Base-by-base conservation (phyloP, 2,888 invertebrate species). In the Bimastos eiseni region DNA sequence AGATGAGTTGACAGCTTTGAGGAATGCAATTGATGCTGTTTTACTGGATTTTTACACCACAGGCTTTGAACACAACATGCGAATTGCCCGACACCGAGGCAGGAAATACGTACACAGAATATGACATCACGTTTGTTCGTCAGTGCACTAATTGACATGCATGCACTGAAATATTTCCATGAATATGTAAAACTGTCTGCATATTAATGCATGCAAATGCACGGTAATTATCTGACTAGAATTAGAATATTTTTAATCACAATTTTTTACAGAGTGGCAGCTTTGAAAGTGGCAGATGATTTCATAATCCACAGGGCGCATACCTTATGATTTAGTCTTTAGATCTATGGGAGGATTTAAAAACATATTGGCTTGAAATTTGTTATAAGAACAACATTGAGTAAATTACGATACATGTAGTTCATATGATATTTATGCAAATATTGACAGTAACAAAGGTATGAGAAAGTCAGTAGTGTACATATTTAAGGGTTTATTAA, bases 61-160 rank as follows among this genome's bases (percentile, higher is more conserved):
- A 49, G 70, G 70, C 8, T 70, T 70, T n/a, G n/a, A 70, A 70
- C 70, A 70, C 70, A 70, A 70, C 70, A 6, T 70, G 70, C 13
- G 70, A 70, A 30, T 0, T 0, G 8, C 70, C 70, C 11, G 30
- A 30, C 30, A 70, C 70, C 13, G n/a, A 70, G 11, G 70, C 70
- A n/a, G 70, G 70, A 70, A 70, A 17, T 8, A 70, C 70, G 70
- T 70, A 70, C 70, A 70, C 30, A 6, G 70, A 70, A 13, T 70
- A 70, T 17, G n/a, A 70, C 70, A 70, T 70, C 70, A 70, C n/a
- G 70, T 70, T 70, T 70, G 70, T 70, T 70, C 70, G 70, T 70
- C 70, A 70, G n/a, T 70, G 70, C 70, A 70, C 70, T 21, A 21
- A 49, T 49, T 49, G 49, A 49, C 49, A 49, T 70, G 70, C n/a